Evolutionary conservation across 2,113 vertebrate genomes (phyloP).

Genomic region (Caloenas nicobarica): DNA sequence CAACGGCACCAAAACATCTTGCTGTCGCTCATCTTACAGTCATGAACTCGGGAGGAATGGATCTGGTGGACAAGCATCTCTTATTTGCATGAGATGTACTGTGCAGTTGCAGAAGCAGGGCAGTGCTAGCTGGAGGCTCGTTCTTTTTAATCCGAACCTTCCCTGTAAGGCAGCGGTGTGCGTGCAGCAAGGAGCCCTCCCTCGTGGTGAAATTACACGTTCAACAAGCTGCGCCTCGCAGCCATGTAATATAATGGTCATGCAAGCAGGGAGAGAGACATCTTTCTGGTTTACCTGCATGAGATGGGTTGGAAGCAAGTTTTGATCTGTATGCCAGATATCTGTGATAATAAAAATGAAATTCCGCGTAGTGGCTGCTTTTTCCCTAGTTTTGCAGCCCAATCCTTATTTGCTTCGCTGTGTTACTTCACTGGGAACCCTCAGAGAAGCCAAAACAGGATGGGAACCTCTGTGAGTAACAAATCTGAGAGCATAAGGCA

Average conservation of each 20-base stretch:
- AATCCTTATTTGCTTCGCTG: rapidly evolving
- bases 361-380: not conserved
- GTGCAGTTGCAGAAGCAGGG: not conserved
- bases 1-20: not conserved
- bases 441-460: not conserved
- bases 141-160: not conserved
- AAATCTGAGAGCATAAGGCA: not conserved
- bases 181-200: not conserved
- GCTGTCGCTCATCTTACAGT: not conserved
- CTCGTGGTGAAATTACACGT: not conserved
- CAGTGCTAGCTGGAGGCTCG: not conserved
- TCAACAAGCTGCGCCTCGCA: not conserved
- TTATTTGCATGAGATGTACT: rapidly evolving
- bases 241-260: rapidly evolving
- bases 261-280: not conserved
- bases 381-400: not conserved
- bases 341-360: not conserved
- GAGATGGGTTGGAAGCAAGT: not conserved
- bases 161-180: not conserved
- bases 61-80: rapidly evolving
- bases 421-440: not conserved
- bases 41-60: not conserved
- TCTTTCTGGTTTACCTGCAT: not conserved
- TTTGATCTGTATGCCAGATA: not conserved
- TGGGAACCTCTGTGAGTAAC: not conserved